A percentile compares a stretch with the other conserved stretches of the same genome.
Conservation (phyloP, 2,797 vertebrate species). For the Dendrocincla fuliginosa region DNA sequence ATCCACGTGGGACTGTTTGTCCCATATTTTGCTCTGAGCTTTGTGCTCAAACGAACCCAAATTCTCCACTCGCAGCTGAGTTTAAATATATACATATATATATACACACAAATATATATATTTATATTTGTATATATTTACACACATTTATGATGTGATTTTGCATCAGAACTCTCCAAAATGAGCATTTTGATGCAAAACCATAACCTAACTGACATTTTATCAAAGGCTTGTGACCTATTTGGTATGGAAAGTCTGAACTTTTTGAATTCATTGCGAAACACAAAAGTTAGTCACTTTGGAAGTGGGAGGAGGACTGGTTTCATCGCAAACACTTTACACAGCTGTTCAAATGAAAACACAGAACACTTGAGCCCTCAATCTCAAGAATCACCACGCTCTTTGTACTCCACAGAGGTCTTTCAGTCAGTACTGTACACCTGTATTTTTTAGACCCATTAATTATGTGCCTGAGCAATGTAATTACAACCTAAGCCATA, state of each 20-base stretch:
- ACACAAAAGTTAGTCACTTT: background rate
- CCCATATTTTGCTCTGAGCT: conserved; percentile 32
- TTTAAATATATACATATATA: background rate
- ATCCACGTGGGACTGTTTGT: background rate
- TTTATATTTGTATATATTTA: background rate
- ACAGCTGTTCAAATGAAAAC: conserved; percentile 62
- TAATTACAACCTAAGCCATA: conserved; percentile 70
- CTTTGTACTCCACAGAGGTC: conserved; percentile 60
- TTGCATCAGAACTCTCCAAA: background rate
- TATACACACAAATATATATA: background rate
- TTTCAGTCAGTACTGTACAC: conserved; percentile 60
- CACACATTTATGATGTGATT: background rate
- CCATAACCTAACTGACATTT: background rate
- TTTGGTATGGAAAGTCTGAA: background rate
- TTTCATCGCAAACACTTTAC: background rate
- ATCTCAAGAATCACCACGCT: conserved; percentile 44
- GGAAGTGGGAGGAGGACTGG: background rate
- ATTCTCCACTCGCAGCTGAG: background rate
- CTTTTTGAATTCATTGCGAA: background rate
- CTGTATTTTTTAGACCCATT: conserved; percentile 63
- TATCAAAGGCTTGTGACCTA: background rate
- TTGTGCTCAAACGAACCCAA: conserved; percentile 18
- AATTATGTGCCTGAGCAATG: conserved; percentile 69
- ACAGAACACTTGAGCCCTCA: conserved; percentile 54
- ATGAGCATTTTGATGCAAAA: background rate